Evolutionary conservation across 2,797 vertebrate species (phyloP).

Genomic region (Pangasius sanitwongsei): DNA sequence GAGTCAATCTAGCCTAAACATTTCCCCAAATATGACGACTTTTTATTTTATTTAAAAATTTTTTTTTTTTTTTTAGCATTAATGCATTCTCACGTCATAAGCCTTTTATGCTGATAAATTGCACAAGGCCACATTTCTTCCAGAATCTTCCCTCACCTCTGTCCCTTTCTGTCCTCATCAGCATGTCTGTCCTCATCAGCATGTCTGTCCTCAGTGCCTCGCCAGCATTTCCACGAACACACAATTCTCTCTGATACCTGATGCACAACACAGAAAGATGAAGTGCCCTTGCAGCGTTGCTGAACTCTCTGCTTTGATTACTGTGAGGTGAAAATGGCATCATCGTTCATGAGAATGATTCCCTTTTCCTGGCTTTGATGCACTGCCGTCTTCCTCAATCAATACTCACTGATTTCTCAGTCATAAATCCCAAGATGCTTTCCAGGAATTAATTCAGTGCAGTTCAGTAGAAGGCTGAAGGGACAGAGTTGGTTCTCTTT

Average conservation of each 20-base stretch:
- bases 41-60: too few species aligned
- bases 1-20: background rate
- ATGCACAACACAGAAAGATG: background rate
- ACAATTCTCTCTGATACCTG: background rate
- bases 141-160: background rate
- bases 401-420: background rate
- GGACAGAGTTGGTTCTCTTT: background rate
- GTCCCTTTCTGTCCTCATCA: background rate
- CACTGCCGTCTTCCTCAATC: background rate
- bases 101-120: background rate
- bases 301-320: background rate
- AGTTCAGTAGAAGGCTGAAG: background rate
- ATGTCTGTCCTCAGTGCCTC: background rate
- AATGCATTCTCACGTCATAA: background rate
- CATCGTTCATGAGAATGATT: background rate
- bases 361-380: constrained; percentile 14
- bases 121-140: background rate
- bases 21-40: background rate
- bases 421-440: constrained; percentile 3
- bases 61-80: background rate
- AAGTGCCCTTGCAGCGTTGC: background rate
- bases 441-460: constrained; percentile 24
- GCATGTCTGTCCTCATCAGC: background rate
- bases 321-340: background rate
- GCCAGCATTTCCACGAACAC: background rate